phyloP scores from a whole-genome alignment of 2,888 invertebrate genomes.

The Mellilla xanthometata region DNA sequence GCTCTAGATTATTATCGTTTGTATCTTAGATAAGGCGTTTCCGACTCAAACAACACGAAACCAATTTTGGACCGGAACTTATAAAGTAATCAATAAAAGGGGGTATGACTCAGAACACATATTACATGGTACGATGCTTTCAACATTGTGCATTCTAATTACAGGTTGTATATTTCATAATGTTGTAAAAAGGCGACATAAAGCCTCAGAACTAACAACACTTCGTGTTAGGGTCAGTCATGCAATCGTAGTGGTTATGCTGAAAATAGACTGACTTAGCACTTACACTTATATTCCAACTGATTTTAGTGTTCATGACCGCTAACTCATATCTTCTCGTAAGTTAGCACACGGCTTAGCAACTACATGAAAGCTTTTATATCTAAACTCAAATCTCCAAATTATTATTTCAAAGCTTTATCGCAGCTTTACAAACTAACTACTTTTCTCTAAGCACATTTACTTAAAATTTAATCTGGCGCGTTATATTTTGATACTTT shows the following conservation, averaged over 20 bases:
- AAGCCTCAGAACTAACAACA: background rate
- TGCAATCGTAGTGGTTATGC: background rate
- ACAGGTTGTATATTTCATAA: background rate
- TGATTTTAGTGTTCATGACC: no score
- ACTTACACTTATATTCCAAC: no score
- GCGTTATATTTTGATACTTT: no score
- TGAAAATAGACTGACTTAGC: slow-evolving; percentile 5
- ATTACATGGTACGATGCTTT: background rate
- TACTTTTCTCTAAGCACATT: no score
- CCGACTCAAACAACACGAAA: background rate
- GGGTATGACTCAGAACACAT: background rate
- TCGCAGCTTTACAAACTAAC: no score
- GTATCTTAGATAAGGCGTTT: background rate
- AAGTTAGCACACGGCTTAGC: no score
- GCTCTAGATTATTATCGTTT: background rate
- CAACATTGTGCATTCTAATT: background rate
- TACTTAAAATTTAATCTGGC: no score
- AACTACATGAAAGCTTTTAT: no score
- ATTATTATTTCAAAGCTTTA: no score
- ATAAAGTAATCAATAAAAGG: background rate
- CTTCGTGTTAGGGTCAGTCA: background rate
- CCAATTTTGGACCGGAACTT: background rate
- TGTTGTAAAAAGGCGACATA: background rate
- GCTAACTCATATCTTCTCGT: no score
- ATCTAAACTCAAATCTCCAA: no score